These are phyloP conservation scores for Trypoxylus dichotomus DNA, from an alignment of 1,140 invertebrate species.

Conservation along the genomic window DNA sequence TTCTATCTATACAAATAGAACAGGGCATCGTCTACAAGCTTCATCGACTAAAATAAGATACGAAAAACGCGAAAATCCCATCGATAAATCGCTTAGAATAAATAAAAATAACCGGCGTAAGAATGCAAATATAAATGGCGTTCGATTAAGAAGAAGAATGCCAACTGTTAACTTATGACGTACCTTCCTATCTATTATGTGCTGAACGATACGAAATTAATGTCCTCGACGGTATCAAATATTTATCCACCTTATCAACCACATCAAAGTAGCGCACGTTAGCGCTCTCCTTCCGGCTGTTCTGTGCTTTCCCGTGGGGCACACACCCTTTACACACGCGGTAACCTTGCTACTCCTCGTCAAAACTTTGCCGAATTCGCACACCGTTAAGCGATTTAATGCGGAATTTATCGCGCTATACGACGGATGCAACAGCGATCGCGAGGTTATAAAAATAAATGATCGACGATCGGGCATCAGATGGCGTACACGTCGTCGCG, in stretches of 20 bases:
- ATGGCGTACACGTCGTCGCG: not conserved
- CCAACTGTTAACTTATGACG: slow-evolving; percentile 2
- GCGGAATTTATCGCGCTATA: not conserved
- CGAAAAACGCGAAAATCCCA: not conserved
- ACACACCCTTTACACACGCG: not conserved
- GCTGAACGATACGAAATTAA: not conserved
- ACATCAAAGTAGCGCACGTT: not conserved
- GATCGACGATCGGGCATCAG: not conserved
- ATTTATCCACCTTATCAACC: not conserved
- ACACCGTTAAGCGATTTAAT: not conserved
- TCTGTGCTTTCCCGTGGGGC: not conserved
- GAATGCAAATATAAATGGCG: not conserved
- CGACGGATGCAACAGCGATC: not conserved
- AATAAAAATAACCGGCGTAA: not conserved
- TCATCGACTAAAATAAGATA: not conserved
- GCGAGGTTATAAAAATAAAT: not conserved
- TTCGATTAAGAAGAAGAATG: not conserved
- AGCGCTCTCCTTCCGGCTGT: not conserved
- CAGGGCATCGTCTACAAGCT: not conserved
- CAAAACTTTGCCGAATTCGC: not conserved
- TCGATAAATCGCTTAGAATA: not conserved
- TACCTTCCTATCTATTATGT: not conserved
- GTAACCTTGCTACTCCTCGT: not conserved
- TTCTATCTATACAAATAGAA: not conserved
- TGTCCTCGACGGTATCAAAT: not conserved